These are phyloP conservation scores for Poeciliopsis occidentalis DNA, from an alignment of 2,113 vertebrate species.

Conservation along the genomic window DNA sequence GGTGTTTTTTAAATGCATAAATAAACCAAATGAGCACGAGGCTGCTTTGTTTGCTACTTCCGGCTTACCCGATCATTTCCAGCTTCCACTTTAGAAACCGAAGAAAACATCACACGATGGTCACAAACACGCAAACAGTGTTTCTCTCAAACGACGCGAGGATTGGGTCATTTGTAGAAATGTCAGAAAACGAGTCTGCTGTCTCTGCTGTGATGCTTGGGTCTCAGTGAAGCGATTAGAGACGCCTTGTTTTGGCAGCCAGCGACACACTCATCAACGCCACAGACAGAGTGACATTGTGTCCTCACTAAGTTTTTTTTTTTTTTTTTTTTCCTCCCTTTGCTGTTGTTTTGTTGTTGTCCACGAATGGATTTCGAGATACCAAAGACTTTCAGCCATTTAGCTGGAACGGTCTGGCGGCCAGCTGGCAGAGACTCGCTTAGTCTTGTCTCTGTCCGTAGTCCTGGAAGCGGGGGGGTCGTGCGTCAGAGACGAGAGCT, in stretches of 20 bases:
- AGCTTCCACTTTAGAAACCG: too few relatives aligned
- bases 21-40: too few relatives aligned
- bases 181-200: background rate
- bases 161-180: background rate
- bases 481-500: conserved; percentile 23
- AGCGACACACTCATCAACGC: conserved; percentile 29
- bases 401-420: conserved; percentile 37
- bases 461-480: conserved; percentile 20
- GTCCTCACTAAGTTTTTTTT: conserved; percentile 13
- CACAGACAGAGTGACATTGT: conserved; percentile 42
- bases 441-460: conserved; percentile 48
- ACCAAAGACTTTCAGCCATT: conserved; percentile 17
- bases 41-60: too few relatives aligned
- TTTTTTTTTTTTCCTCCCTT: too few relatives aligned
- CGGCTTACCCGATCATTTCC: too few relatives aligned
- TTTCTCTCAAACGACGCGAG: too few relatives aligned
- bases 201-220: conserved; percentile 35
- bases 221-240: conserved; percentile 54
- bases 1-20: too few relatives aligned
- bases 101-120: too few relatives aligned
- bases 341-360: conserved; percentile 38
- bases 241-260: conserved; percentile 28
- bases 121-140: too few relatives aligned
- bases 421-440: conserved; percentile 53
- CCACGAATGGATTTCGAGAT: conserved; percentile 57